Evolutionary conservation across 1,140 invertebrate species (phyloP), one percentile per base, ranked within the genome.

Genomic region (Drosophila subobscura): DNA sequence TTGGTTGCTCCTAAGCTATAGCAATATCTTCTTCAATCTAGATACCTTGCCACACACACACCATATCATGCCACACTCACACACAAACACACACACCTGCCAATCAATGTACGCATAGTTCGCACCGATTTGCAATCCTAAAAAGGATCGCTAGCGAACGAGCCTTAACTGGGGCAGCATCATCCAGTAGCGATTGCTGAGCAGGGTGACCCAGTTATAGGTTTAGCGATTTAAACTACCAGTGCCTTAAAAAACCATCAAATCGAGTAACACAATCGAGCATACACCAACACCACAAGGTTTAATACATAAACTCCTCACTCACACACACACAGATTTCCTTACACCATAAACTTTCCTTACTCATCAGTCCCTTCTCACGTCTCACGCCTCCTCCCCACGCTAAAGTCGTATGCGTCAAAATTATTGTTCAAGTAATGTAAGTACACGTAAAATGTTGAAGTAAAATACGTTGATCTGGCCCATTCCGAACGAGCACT

Each of bases 401-500:
- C 50, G 29, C 23, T 53, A 41, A 27, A 46, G 27, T 74, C 29
- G 65, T 37, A 46, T 58, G 60, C 52, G 59, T 74, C 63, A 76
- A 78, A 76, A 79, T 83, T 72, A 66, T 61, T 74, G 75, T 76
- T 70, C 77, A 72, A 88, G 72, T 71, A 71, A 61, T 74, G 60
- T 81, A 61, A 72, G 73, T 63, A 55, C 23, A 40, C 33, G 41
- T 47, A 50, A 20, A 20, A 29, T 59, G 55, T 71, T 27, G 41
- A 65, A 50, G 41, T 6, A 10, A 12, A 16, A 29, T 40, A 20
- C 54, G 60, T 65, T 88, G 83, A 88, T 88, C 83, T 88, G 84
- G 79, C 77, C 84, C 84, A 88, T 88, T 89, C 84, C 84, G 80
- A 89, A 73, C 67, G 73, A 89, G 84, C 84, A 88, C 76, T 89